phyloP scores from a whole-genome alignment of 2,797 vertebrate species.

The Pangasius sanitwongsei region DNA sequence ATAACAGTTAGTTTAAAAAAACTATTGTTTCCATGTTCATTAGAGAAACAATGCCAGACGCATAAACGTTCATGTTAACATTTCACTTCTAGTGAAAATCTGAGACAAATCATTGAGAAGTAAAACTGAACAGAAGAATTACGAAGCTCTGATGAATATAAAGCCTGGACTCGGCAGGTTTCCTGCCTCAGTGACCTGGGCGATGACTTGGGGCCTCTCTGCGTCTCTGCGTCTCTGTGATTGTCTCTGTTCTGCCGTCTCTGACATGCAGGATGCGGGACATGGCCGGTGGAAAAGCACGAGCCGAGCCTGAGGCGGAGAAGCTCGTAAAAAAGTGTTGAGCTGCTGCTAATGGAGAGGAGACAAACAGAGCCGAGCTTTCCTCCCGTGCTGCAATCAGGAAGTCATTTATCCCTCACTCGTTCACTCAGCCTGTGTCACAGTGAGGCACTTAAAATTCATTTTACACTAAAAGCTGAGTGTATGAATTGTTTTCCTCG shows the following conservation, averaged over 20 bases:
- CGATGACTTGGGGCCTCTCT: slow-evolving; percentile 41
- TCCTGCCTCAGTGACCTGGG: slow-evolving; percentile 35
- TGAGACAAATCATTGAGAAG: neutral
- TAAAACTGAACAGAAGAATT: slow-evolving; percentile 26
- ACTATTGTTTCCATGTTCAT: neutral
- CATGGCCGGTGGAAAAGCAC: slow-evolving; percentile 44
- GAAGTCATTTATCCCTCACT: neutral
- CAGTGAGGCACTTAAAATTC: neutral
- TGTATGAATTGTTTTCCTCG: neutral
- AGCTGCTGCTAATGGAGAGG: slow-evolving; percentile 10
- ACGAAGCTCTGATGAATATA: neutral
- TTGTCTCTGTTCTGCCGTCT: slow-evolving; percentile 50
- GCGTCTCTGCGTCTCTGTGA: slow-evolving; percentile 57
- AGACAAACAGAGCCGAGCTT: neutral
- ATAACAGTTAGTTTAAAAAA: no score
- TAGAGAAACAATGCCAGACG: neutral
- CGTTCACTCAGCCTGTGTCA: neutral
- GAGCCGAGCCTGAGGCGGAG: slow-evolving; percentile 27
- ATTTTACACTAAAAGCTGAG: neutral
- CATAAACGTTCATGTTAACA: neutral
- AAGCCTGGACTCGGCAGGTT: slow-evolving; percentile 18
- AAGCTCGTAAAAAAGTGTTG: slow-evolving; percentile 50
- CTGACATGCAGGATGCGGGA: slow-evolving; percentile 41
- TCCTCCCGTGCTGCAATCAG: neutral
- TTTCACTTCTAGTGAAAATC: neutral